phyloP scores from a whole-genome alignment of 2,797 vertebrate species.

The Philypnodon macrostomus region DNA sequence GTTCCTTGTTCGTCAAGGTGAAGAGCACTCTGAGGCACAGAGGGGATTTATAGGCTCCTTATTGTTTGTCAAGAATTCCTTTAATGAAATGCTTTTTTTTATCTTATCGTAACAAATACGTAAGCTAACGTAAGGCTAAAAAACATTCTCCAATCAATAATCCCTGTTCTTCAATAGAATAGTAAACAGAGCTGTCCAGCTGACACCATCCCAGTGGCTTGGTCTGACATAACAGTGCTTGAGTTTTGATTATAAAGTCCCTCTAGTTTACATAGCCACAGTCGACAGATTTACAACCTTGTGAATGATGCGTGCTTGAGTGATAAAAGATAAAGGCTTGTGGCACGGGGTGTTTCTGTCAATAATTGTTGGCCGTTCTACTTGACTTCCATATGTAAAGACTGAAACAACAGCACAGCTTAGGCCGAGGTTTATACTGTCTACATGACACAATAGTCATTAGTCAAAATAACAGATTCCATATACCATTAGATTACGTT shows the following conservation, averaged over 20 bases:
- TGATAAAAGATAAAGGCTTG: slow-evolving; percentile 20
- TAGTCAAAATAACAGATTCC: not conserved
- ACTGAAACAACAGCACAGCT: slow-evolving; percentile 20
- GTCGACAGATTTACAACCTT: slow-evolving; percentile 29
- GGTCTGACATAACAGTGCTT: not conserved
- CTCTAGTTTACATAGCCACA: slow-evolving; percentile 4
- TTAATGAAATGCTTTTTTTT: too few species aligned
- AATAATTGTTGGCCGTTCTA: slow-evolving; percentile 29
- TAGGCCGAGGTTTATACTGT: too few species aligned
- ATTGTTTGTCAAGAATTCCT: too few species aligned
- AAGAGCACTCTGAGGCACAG: too few species aligned
- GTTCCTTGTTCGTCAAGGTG: too few species aligned
- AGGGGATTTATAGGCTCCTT: too few species aligned
- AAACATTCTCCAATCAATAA: too few species aligned
- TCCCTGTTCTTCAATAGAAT: too few species aligned
- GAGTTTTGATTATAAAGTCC: not conserved
- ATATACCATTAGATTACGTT: not conserved
- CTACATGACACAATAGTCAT: not conserved
- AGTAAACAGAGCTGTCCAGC: not conserved
- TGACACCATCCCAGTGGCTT: not conserved
- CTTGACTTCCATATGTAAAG: slow-evolving; percentile 3
- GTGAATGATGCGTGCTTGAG: slow-evolving; percentile 19
- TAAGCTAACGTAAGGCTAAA: too few species aligned
- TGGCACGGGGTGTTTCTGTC: slow-evolving; percentile 19
- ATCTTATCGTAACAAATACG: too few species aligned